phyloP scores from a whole-genome alignment of 2,113 vertebrate genomes.

The Polyodon spathula region DNA sequence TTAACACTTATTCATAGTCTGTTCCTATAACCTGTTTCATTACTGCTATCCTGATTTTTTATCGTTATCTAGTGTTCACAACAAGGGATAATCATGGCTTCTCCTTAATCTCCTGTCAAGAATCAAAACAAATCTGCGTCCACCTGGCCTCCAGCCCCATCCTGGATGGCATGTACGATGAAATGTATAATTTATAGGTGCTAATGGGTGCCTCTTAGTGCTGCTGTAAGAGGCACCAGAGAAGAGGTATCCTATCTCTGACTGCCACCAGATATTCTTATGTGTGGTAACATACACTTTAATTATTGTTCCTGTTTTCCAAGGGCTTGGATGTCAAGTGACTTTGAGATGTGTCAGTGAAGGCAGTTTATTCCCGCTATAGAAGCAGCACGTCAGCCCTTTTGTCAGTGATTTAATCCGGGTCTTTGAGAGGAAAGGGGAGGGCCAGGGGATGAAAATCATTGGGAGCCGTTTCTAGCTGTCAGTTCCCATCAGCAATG shows the following conservation, averaged over 20 bases:
- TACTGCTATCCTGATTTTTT: too few species aligned
- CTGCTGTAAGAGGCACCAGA: conserved; percentile 20
- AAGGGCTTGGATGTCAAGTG: conserved; percentile 33
- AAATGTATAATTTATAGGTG: conserved; percentile 44
- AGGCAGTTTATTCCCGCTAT: conserved; percentile 25
- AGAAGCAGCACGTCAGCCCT: conserved; percentile 29
- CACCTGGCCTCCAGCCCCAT: conserved; percentile 1
- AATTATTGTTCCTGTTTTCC: conserved; percentile 30
- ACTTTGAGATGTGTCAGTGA: conserved; percentile 44
- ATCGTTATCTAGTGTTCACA: too few species aligned
- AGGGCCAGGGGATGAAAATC: conserved; percentile 33
- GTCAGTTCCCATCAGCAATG: conserved; percentile 42
- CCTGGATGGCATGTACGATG: background rate
- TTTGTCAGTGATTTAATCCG: conserved; percentile 41
- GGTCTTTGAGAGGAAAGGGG: conserved; percentile 41
- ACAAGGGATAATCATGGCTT: too few species aligned
- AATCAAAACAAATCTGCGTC: background rate
- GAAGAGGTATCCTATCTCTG: conserved; percentile 25
- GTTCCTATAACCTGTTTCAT: too few species aligned
- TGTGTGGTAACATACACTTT: conserved; percentile 39
- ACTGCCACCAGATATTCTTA: conserved; percentile 24
- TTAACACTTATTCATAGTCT: too few species aligned
- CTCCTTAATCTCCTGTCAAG: too few species aligned
- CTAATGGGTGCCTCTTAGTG: conserved; percentile 31
- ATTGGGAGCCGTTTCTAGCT: conserved; percentile 47